phyloP scores from a whole-genome alignment of 2,888 invertebrate genomes.

The Tenthredo mesomela region DNA sequence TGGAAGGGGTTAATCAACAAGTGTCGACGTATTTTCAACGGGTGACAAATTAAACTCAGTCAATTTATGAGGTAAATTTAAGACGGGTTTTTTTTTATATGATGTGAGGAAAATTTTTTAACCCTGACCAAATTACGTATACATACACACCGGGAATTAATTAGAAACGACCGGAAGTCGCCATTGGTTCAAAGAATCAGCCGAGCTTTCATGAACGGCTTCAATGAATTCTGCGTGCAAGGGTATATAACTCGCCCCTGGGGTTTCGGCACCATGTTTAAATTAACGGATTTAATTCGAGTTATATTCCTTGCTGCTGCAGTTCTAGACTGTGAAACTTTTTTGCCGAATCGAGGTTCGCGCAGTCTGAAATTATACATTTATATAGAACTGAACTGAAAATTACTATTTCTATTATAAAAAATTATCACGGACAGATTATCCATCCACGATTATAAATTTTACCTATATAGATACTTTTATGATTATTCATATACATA shows the following conservation, averaged over 20 bases:
- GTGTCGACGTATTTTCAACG: slow-evolving; percentile 28
- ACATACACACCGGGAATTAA: slow-evolving; percentile 1
- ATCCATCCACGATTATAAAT: not conserved
- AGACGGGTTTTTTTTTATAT: not conserved
- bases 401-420: not conserved
- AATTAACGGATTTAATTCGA: slow-evolving; percentile 29
- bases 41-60: slow-evolving; percentile 7
- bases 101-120: not conserved
- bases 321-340: not conserved
- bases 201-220: not conserved
- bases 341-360: not conserved
- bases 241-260: not conserved
- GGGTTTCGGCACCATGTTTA: slow-evolving; percentile 5
- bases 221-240: not conserved
- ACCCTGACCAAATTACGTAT: not conserved
- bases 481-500: not conserved
- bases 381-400: not conserved
- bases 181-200: slow-evolving; percentile 22
- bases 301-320: not conserved
- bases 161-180: slow-evolving; percentile 41
- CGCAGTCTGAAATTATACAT: not conserved
- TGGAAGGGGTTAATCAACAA: slow-evolving; percentile 45
- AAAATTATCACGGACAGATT: not conserved
- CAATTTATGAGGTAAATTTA: not conserved
- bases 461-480: not conserved